These are phyloP conservation scores for Troides oblongomaculatus DNA, from an alignment of 2,888 invertebrate genomes.

Conservation along the genomic window DNA sequence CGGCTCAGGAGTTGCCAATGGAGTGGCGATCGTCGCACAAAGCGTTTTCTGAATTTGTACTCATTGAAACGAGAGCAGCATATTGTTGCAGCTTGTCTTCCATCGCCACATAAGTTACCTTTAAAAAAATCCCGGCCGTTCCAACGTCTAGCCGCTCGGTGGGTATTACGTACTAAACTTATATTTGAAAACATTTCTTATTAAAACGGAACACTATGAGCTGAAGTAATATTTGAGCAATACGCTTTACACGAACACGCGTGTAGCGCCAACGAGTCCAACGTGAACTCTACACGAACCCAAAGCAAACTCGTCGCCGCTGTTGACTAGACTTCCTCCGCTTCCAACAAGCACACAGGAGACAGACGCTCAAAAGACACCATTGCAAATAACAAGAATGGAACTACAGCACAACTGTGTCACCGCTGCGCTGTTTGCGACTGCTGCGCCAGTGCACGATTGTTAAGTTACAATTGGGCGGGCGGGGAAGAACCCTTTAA, in stretches of 20 bases:
- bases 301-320: background rate
- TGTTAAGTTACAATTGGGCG: background rate
- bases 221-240: background rate
- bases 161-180: conserved; percentile 7
- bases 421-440: no score
- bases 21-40: no score
- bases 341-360: no score
- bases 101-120: background rate
- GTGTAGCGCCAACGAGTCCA: no score
- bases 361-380: background rate
- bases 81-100: background rate
- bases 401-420: background rate
- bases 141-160: conserved; percentile 3
- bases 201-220: background rate
- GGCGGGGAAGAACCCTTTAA: no score
- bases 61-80: no score
- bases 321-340: conserved; percentile 1
- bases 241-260: background rate
- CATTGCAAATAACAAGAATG: background rate
- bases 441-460: background rate
- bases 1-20: no score
- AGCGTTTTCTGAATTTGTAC: no score
- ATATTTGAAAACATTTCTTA: background rate
- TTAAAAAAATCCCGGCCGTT: background rate
- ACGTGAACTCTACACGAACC: background rate